A percentile compares a stretch with the other conserved stretches of the same genome.
Conservation (phyloP, 2,797 vertebrate genomes). For the Pseudochromis fuscus region DNA sequence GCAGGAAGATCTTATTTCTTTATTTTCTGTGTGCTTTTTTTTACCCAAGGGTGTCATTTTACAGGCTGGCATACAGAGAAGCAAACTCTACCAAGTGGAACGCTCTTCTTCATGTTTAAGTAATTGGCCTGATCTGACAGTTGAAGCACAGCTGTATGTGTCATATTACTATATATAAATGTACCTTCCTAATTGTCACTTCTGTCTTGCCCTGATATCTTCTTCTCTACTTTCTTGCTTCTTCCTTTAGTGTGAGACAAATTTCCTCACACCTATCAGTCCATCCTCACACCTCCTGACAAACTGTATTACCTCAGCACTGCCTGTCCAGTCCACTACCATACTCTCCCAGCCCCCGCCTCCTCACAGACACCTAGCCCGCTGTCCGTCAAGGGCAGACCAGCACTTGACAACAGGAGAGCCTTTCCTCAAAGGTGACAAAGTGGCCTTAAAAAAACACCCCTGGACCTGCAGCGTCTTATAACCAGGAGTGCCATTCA, state of each 20-base stretch:
- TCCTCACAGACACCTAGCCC: constrained; percentile 1
- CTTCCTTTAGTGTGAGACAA: constrained; percentile 43
- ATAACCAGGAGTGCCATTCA: constrained; percentile 8
- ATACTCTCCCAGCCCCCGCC: constrained; percentile 2
- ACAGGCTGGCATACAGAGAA: constrained; percentile 39
- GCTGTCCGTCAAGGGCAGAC: constrained; percentile 18
- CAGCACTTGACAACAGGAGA: constrained; percentile 35
- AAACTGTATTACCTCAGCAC: constrained; percentile 45
- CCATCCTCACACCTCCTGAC: constrained; percentile 69
- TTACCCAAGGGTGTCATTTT: constrained; percentile 54
- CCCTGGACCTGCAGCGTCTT: constrained; percentile 2
- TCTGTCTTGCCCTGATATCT: neutral
- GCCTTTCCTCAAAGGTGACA: constrained; percentile 34
- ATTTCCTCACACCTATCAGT: constrained; percentile 70
- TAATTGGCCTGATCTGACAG: constrained; percentile 18
- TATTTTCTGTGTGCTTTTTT: constrained; percentile 19
- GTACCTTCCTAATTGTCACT: constrained; percentile 5
- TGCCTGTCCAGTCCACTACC: constrained; percentile 14
- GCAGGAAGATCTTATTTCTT: constrained; percentile 42
- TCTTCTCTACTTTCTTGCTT: neutral
- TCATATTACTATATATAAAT: neutral
- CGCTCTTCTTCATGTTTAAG: constrained; percentile 26
- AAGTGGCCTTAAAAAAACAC: constrained; percentile 41
- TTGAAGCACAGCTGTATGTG: neutral
- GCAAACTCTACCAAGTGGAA: constrained; percentile 32